These are phyloP conservation scores for Drosophila nigromelanica DNA, from an alignment of 1,140 invertebrate species.

Conservation along the genomic window DNA sequence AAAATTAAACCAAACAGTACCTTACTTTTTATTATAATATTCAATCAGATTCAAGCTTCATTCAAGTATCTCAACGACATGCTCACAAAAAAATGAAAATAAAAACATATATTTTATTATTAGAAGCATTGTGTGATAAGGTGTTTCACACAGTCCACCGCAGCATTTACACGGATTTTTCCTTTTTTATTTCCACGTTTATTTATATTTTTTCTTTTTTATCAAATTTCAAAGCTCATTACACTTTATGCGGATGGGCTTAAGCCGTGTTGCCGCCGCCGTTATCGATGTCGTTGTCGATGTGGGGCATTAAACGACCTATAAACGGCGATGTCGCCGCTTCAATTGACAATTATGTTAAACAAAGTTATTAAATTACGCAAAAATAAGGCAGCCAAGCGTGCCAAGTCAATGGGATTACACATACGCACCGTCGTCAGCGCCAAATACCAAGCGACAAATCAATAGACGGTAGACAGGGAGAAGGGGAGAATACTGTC, in stretches of 20 bases:
- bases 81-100: neutral
- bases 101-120: slow-evolving; percentile 19
- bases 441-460: slow-evolving; percentile 53
- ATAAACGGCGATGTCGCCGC: slow-evolving; percentile 72
- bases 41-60: neutral
- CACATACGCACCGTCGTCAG: slow-evolving; percentile 52
- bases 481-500: neutral
- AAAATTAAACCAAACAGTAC: neutral
- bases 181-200: slow-evolving; percentile 18
- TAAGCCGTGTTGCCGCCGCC: slow-evolving; percentile 41
- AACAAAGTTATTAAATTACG: slow-evolving; percentile 84
- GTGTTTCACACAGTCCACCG: neutral
- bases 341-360: slow-evolving; percentile 83
- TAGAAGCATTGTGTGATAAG: slow-evolving; percentile 11
- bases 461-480: slow-evolving; percentile 68
- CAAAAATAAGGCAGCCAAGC: slow-evolving; percentile 72
- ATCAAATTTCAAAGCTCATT: slow-evolving; percentile 82
- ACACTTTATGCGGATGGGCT: slow-evolving; percentile 62
- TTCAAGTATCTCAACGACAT: neutral
- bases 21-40: neutral
- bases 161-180: slow-evolving; percentile 15
- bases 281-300: slow-evolving; percentile 44
- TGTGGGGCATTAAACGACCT: slow-evolving; percentile 66
- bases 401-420: slow-evolving; percentile 71
- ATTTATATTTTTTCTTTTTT: slow-evolving; percentile 33